Evolutionary conservation across 2,888 invertebrate species (phyloP).

Genomic region (Drosophila acutilabella): DNA sequence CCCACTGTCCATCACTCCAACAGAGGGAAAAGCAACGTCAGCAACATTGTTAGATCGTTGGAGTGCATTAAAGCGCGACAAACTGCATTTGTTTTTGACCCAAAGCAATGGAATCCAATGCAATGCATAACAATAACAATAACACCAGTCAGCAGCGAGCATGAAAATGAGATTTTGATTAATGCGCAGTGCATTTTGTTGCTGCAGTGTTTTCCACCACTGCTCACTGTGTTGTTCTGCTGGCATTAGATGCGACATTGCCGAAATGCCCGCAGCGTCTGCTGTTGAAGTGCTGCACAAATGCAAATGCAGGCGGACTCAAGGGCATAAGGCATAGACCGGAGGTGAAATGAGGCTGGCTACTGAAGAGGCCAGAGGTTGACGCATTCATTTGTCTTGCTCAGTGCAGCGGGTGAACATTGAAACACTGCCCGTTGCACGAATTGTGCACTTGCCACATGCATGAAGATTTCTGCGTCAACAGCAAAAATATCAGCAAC

Average conservation of each 20-base stretch:
- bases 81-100: constrained; percentile 62
- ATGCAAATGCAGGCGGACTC: constrained; percentile 66
- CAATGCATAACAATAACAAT: constrained; percentile 36
- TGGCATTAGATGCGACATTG: constrained; percentile 47
- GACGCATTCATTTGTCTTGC: constrained; percentile 76
- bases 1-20: background rate
- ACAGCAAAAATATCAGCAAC: constrained; percentile 17
- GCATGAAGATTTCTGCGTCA: constrained; percentile 36
- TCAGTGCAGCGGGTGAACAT: constrained; percentile 36
- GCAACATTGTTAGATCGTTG: constrained; percentile 58
- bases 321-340: constrained; percentile 35
- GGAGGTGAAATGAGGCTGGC: background rate
- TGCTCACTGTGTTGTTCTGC: constrained; percentile 7
- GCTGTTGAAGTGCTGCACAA: constrained; percentile 66
- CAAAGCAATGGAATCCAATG: constrained; percentile 24
- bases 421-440: constrained; percentile 59
- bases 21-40: constrained; percentile 15
- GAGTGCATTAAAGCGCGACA: constrained; percentile 77
- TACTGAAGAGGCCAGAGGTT: constrained; percentile 5
- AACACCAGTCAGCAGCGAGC: constrained; percentile 7
- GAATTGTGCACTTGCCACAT: constrained; percentile 58
- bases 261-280: constrained; percentile 56
- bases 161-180: constrained; percentile 78
- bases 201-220: constrained; percentile 5
- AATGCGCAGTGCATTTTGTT: constrained; percentile 60